Base-by-base conservation (phyloP, 2,113 vertebrate species). In the Craseonycteris thonglongyai region DNA sequence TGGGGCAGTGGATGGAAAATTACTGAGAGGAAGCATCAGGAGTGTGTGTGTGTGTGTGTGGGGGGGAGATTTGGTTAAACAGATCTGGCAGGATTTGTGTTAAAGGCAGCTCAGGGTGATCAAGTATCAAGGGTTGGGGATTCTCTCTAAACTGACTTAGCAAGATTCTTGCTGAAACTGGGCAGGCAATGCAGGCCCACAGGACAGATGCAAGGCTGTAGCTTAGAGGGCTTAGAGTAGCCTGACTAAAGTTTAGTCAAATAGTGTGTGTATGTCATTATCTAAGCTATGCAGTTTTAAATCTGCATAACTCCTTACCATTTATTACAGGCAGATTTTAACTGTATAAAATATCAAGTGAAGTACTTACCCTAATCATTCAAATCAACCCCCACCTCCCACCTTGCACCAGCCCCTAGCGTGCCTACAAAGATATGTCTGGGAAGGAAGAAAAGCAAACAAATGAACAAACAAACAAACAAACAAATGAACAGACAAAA, bases 251-350 rank as follows among this genome's bases (percentile, higher is more conserved):
- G 30, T 51, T 85, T 38, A n/a, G 11, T 35, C 22, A 80, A 7
- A 38, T 16, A 59, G 47, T 47, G 38, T 4, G 0, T 51, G 47
- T 88, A 28, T 66, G 1, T 90, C 33, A 22, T 47, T 65, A 8
- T 47, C 26, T 30, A 45, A 75, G 24, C 21, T 54, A 3, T 47
- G 33, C 58, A 15, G 42, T 92, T 79, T 68, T 80, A 82, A 65
- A 38, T 61, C 72, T 86, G 40, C 79, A 35, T 16, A 9, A 56
- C 7, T 28, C 26, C 7, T 81, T 80, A 71, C 40, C 10, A 88
- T 42, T 92, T 59, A 24, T 35, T 78, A 35, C 85, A 38, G 51
- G 75, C 33, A 81, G 56, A 61, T 47, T 82, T 79, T n/a, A 78
- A 33, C 40, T 51, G 56, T 94, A 13, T 59, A 42, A 92, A 74